Evolutionary conservation across 2,113 vertebrate species (phyloP).

Genomic region (Galeopterus variegatus): DNA sequence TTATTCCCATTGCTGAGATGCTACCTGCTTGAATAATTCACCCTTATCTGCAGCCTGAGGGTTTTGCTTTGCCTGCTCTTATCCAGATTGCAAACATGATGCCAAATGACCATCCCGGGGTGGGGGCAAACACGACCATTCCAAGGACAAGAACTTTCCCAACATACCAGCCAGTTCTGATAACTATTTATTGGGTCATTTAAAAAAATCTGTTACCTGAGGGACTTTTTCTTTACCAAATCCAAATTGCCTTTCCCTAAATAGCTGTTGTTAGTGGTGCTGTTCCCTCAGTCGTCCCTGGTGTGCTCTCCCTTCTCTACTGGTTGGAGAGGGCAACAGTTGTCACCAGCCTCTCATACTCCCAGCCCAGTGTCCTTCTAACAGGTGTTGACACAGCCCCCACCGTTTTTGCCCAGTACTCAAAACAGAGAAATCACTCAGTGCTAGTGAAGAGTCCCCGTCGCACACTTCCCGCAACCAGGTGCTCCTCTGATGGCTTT

Average conservation of each 20-base stretch:
- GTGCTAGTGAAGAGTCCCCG: neutral
- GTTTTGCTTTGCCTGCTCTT: neutral
- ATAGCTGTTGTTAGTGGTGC: neutral
- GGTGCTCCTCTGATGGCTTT: neutral
- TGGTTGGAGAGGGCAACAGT: accelerated
- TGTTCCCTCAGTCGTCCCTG: accelerated
- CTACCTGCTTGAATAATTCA: no score
- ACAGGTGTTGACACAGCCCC: no score
- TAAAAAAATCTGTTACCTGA: neutral
- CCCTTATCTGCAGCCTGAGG: no score
- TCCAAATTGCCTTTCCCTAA: neutral
- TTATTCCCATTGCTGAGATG: neutral
- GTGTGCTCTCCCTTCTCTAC: neutral
- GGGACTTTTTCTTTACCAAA: neutral
- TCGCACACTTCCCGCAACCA: neutral
- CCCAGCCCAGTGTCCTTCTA: neutral
- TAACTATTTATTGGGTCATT: neutral
- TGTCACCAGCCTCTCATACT: accelerated
- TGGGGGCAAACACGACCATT: neutral
- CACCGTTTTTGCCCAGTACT: neutral
- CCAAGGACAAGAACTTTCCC: neutral
- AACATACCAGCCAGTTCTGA: neutral
- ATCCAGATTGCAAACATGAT: accelerated
- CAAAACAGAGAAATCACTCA: neutral
- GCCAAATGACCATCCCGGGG: no score